phyloP scores from a whole-genome alignment of 2,888 invertebrate species.

The Lasioglossum pauxillum region DNA sequence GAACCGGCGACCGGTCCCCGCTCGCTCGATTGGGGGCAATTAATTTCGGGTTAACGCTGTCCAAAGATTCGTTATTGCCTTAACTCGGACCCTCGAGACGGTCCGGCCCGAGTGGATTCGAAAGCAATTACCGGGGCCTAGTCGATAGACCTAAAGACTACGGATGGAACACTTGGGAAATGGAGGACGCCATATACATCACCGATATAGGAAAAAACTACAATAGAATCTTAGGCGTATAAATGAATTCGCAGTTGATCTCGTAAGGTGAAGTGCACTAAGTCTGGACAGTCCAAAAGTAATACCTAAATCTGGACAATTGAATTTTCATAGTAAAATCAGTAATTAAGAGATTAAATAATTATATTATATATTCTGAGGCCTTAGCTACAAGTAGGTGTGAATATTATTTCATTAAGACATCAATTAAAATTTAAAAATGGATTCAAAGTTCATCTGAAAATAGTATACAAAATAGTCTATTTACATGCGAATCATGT shows the following conservation, averaged over 20 bases:
- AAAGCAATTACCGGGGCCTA: constrained; percentile 30
- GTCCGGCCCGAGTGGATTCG: constrained; percentile 7
- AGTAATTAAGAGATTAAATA: too few species aligned
- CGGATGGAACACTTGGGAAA: not conserved
- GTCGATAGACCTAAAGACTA: not conserved
- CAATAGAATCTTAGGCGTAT: not conserved
- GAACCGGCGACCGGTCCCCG: constrained; percentile 41
- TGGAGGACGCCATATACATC: not conserved
- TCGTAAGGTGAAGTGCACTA: too few species aligned
- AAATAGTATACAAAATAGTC: too few species aligned
- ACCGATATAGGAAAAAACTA: not conserved
- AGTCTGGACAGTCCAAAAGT: too few species aligned
- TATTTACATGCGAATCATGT: too few species aligned
- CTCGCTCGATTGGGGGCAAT: constrained; percentile 55
- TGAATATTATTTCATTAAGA: too few species aligned
- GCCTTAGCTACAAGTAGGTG: too few species aligned
- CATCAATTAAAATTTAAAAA: too few species aligned
- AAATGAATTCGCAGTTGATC: not conserved
- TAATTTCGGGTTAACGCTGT: constrained; percentile 61
- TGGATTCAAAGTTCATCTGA: too few species aligned
- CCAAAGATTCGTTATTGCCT: constrained; percentile 55
- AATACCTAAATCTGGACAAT: too few species aligned
- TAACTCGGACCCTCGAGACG: constrained; percentile 34
- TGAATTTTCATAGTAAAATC: too few species aligned
- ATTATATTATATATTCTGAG: too few species aligned